These are phyloP conservation scores for Liparis tanakae DNA, from an alignment of 2,797 vertebrate species.

Conservation along the genomic window DNA sequence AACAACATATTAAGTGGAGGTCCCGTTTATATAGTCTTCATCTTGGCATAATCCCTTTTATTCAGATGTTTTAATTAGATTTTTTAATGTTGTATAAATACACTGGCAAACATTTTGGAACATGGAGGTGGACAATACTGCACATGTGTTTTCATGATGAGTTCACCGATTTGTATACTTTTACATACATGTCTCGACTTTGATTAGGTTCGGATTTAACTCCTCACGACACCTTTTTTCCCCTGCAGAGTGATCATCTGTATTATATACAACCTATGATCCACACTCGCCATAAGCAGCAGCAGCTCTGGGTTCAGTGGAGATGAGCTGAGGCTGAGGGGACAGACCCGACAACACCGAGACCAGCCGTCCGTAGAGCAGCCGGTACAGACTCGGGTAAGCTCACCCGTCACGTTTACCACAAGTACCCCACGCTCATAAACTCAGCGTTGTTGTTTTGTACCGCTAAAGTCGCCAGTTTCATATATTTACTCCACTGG, in stretches of 20 bases:
- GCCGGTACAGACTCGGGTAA: slow-evolving; percentile 52
- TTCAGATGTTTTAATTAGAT: neutral
- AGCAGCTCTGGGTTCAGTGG: slow-evolving; percentile 43
- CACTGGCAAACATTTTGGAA: neutral
- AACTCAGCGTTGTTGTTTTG: neutral
- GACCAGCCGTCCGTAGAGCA: slow-evolving; percentile 7
- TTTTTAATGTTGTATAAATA: neutral
- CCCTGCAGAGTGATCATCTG: slow-evolving; percentile 42
- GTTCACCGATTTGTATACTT: neutral
- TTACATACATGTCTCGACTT: neutral
- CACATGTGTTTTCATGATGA: neutral
- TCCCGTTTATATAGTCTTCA: neutral
- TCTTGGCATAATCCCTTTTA: neutral
- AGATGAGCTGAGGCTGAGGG: slow-evolving; percentile 70
- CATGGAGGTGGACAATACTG: neutral
- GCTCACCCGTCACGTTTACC: neutral
- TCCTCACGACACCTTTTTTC: neutral
- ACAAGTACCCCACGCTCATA: neutral
- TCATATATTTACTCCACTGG: neutral
- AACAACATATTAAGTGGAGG: neutral
- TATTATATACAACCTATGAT: slow-evolving; percentile 23
- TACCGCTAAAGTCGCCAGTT: slow-evolving; percentile 11
- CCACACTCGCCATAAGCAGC: neutral
- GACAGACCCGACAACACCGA: slow-evolving; percentile 35
- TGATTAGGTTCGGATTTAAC: neutral